phyloP scores from a whole-genome alignment of 2,797 vertebrate genomes.

The Nannoperca australis region DNA sequence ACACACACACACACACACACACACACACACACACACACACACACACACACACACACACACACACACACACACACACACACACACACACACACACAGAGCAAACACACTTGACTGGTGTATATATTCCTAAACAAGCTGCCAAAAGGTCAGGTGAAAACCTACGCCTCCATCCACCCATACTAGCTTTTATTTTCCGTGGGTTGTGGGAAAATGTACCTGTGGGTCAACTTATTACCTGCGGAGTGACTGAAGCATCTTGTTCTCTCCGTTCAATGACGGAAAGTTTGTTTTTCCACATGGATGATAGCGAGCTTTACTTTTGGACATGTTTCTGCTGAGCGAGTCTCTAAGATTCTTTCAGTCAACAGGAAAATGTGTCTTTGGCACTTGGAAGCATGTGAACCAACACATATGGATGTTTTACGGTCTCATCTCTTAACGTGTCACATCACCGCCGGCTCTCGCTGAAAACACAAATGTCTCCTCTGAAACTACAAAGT shows the following conservation, averaged over 20 bases:
- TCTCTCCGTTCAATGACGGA: neutral
- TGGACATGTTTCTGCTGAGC: no score
- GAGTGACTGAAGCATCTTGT: neutral
- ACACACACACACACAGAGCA: no score
- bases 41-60: no score
- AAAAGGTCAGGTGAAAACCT: slow-evolving; percentile 25
- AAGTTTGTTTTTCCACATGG: neutral
- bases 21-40: no score
- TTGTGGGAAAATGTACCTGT: slow-evolving; percentile 1
- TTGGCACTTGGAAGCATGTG: neutral
- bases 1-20: no score
- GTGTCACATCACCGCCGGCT: neutral
- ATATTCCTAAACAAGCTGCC: slow-evolving; percentile 54
- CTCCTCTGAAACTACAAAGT: neutral
- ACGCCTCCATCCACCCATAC: neutral
- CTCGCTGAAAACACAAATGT: neutral
- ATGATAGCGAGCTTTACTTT: no score
- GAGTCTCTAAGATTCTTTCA: no score
- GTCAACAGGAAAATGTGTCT: no score
- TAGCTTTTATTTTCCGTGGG: neutral
- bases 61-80: no score
- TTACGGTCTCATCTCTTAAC: neutral
- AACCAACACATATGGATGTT: neutral
- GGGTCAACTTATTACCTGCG: neutral
- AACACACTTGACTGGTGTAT: slow-evolving; percentile 59